A percentile compares a stretch with the other conserved stretches of the same genome.
phyloP scores from a whole-genome alignment of 2,797 vertebrate species.

The Austrolebias charrua region DNA sequence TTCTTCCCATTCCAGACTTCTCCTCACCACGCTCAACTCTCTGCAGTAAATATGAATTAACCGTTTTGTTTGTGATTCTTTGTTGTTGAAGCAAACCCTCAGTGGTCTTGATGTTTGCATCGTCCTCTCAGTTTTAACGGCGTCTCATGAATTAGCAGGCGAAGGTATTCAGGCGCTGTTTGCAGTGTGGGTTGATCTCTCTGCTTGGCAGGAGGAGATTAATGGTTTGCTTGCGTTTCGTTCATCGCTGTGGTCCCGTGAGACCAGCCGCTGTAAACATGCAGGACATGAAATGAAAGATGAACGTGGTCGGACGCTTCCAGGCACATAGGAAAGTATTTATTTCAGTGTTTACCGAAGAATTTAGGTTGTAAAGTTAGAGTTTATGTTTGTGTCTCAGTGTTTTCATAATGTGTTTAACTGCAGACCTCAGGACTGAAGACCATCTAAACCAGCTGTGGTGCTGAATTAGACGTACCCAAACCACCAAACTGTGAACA shows the following conservation, averaged over 20 bases:
- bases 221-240: conserved; percentile 64
- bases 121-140: conserved; percentile 12
- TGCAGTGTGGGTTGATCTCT: conserved; percentile 27
- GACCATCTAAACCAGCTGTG: conserved; percentile 6
- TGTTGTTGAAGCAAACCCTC: conserved; percentile 28
- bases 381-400: conserved; percentile 14
- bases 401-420: conserved; percentile 22
- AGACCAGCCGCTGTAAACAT: conserved; percentile 37
- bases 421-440: conserved; percentile 16
- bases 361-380: not conserved
- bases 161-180: conserved; percentile 37
- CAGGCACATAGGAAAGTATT: conserved; percentile 11
- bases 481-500: no score
- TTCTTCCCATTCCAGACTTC: conserved; percentile 9
- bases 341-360: conserved; percentile 18
- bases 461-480: not conserved
- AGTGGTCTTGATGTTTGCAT: conserved; percentile 17
- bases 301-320: conserved; percentile 27
- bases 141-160: conserved; percentile 14
- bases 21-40: conserved; percentile 13
- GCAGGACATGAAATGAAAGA: conserved; percentile 44
- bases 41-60: conserved; percentile 37
- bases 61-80: conserved; percentile 19
- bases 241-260: conserved; percentile 42
- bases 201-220: conserved; percentile 40